Conservation (phyloP, 2,888 invertebrate species). For the Seira sanloemensis region DNA sequence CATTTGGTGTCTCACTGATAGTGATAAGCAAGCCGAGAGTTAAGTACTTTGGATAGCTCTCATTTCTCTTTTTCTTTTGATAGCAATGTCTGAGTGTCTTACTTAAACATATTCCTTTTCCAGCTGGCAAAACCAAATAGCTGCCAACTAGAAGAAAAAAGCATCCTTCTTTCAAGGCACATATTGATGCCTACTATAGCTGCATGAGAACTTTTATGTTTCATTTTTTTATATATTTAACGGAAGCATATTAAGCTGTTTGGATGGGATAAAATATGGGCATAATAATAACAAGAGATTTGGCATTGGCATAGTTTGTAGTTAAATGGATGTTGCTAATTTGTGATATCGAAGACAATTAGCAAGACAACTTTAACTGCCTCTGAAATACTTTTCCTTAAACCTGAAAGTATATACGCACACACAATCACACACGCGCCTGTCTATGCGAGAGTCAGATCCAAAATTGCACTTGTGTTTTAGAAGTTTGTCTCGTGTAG, state of each 20-base stretch:
- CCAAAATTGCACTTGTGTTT: too few species aligned
- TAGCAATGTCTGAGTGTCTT: too few species aligned
- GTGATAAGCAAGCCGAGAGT: conserved; percentile 39
- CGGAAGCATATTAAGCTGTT: not conserved
- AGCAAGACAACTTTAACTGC: conserved; percentile 46
- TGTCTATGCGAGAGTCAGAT: not conserved
- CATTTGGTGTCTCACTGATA: too few species aligned
- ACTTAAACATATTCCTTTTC: conserved; percentile 64
- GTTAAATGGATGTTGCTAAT: conserved; percentile 66
- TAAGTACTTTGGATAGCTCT: conserved; percentile 40
- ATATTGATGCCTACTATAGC: too few species aligned
- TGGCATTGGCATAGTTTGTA: conserved; percentile 65
- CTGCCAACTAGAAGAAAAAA: conserved; percentile 42
- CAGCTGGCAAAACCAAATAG: conserved; percentile 45
- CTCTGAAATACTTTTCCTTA: not conserved
- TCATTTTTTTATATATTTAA: not conserved
- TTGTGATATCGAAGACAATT: conserved; percentile 66
- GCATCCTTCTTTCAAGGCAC: not conserved
- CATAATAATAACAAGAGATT: conserved; percentile 22
- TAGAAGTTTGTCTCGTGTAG: too few species aligned
- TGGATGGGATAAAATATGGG: not conserved
- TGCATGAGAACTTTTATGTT: not conserved
- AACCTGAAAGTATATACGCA: too few species aligned
- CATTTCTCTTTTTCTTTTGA: too few species aligned
- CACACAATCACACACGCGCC: too few species aligned